Percentiles rank a stretch among this genome's conserved stretches.
These are phyloP conservation scores for Halocynthia aurantium DNA, from an alignment of 23 tunicate species.

Conservation along the genomic window DNA sequence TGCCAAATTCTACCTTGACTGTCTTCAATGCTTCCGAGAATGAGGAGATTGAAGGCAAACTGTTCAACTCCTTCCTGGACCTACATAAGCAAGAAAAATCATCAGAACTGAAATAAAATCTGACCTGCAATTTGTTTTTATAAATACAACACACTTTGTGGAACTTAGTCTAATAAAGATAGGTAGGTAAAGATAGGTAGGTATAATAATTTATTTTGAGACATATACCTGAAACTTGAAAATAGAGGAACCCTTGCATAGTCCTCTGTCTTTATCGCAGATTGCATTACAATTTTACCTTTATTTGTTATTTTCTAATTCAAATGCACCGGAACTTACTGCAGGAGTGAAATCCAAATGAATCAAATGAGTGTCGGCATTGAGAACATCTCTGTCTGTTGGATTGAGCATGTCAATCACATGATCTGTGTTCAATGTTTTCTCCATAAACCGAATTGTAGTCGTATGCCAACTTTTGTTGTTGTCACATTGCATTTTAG, in stretches of 20 bases:
- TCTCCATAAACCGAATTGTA: slow-evolving; percentile 35
- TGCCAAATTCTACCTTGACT: slow-evolving; percentile 43
- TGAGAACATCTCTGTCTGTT: background rate
- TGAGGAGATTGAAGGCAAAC: slow-evolving; percentile 34
- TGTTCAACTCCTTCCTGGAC: slow-evolving; percentile 31
- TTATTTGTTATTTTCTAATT: no score
- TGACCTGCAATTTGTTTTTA: no score
- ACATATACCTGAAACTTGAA: no score
- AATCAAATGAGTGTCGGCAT: slow-evolving; percentile 23
- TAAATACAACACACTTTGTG: no score
- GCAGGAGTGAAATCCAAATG: slow-evolving; percentile 48
- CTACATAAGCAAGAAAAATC: slow-evolving; percentile 5
- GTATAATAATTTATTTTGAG: no score
- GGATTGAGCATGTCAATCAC: slow-evolving; percentile 10
- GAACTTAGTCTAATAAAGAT: no score
- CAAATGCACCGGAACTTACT: slow-evolving; percentile 1
- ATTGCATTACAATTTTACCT: no score
- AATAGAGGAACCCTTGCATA: no score
- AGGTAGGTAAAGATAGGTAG: no score
- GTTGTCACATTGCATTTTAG: background rate
- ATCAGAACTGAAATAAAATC: no score
- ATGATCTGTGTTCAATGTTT: slow-evolving; percentile 28
- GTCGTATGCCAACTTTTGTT: slow-evolving; percentile 24
- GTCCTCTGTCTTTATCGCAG: no score
- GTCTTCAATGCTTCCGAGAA: slow-evolving; percentile 47